A percentile compares a stretch with the other conserved stretches of the same genome.
phyloP scores from a whole-genome alignment of 2,113 vertebrate species.

The Bubo scandiacus region DNA sequence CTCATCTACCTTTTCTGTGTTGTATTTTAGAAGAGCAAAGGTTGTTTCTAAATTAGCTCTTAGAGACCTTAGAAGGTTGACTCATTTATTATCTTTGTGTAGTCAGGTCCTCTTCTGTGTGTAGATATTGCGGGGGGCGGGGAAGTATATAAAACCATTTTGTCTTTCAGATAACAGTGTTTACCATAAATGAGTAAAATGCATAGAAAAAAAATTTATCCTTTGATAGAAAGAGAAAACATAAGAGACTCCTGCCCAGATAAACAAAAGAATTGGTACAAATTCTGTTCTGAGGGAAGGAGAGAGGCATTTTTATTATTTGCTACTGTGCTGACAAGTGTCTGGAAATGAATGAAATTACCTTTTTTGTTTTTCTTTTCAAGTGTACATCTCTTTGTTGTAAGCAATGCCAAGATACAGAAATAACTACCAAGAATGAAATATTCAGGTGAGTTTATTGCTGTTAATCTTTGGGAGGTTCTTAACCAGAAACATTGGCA shows the following conservation, averaged over 20 bases:
- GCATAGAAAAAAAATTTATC: not conserved
- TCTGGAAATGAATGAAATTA: not conserved
- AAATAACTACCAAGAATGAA: slow-evolving; percentile 98
- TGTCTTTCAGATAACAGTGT: not conserved
- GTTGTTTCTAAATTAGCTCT: not conserved
- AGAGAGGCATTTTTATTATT: not conserved
- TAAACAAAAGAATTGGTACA: not conserved
- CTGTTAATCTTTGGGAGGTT: not conserved
- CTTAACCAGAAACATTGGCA: not conserved
- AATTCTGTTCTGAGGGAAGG: not conserved
- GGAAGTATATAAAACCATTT: not conserved
- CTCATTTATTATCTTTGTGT: not conserved
- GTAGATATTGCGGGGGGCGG: too few relatives aligned
- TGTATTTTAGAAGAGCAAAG: not conserved
- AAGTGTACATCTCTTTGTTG: slow-evolving; percentile 97
- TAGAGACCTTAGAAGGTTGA: not conserved
- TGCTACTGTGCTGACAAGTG: not conserved
- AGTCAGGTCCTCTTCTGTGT: not conserved
- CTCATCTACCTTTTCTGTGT: not conserved
- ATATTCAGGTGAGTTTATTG: slow-evolving; percentile 91
- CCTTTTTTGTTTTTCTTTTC: not conserved
- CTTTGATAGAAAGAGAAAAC: not conserved
- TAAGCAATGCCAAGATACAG: slow-evolving; percentile 94
- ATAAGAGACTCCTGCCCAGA: not conserved
- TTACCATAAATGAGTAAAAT: not conserved